These are phyloP conservation scores for Sicus ferrugineus DNA, from an alignment of 2,888 invertebrate species.

Conservation along the genomic window DNA sequence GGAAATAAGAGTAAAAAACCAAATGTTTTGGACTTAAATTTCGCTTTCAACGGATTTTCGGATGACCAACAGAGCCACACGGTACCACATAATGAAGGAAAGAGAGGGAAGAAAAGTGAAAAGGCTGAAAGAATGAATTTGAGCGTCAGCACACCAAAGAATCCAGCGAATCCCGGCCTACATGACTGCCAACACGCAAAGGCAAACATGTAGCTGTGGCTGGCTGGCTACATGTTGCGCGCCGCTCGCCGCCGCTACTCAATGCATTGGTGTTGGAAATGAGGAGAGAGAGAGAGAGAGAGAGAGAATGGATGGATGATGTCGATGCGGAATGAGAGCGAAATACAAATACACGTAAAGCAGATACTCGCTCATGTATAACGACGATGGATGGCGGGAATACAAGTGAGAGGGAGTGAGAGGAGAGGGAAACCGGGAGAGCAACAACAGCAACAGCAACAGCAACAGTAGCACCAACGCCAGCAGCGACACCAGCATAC, in stretches of 20 bases:
- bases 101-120: not conserved
- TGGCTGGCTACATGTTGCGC: not conserved
- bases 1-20: no score
- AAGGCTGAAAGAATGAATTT: not conserved
- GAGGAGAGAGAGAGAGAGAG: slow-evolving; percentile 39
- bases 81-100: not conserved
- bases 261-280: no score
- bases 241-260: not conserved
- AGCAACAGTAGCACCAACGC: no score
- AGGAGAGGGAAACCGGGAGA: slow-evolving; percentile 19
- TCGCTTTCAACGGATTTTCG: slow-evolving; percentile 64
- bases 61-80: not conserved
- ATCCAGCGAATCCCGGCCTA: no score
- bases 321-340: slow-evolving; percentile 17
- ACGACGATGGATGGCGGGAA: slow-evolving; percentile 41
- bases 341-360: slow-evolving; percentile 16
- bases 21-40: no score
- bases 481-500: slow-evolving; percentile 45
- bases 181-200: slow-evolving; percentile 28
- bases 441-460: slow-evolving; percentile 28
- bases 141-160: not conserved
- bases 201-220: slow-evolving; percentile 14
- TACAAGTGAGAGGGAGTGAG: slow-evolving; percentile 25
- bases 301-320: slow-evolving; percentile 53
- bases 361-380: slow-evolving; percentile 39